phyloP scores from a whole-genome alignment of 2,797 vertebrate genomes.

The Synaphobranchus kaupii region DNA sequence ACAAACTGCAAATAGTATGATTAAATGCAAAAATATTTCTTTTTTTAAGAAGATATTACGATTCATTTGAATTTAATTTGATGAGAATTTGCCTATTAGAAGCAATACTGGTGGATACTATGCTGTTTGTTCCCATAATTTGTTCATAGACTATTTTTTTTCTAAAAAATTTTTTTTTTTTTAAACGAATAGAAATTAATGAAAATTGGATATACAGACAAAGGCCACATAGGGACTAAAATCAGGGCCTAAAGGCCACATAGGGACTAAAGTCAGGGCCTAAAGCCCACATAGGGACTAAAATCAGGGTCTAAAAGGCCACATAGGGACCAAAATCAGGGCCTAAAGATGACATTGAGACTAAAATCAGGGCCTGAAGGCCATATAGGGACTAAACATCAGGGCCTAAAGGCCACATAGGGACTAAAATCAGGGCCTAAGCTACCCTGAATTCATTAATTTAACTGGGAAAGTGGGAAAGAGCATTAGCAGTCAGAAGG shows the following conservation, averaged over 20 bases:
- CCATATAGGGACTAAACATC: background rate
- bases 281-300: background rate
- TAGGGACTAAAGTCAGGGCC: background rate
- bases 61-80: background rate
- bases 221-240: background rate
- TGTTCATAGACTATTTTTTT: background rate
- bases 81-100: background rate
- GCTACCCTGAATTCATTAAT: background rate
- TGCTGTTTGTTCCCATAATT: background rate
- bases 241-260: background rate
- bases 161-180: background rate
- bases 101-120: background rate
- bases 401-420: background rate
- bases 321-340: background rate
- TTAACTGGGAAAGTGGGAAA: background rate
- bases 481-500: background rate
- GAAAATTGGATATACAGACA: background rate
- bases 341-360: background rate
- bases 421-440: background rate
- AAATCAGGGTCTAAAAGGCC: background rate
- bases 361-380: background rate
- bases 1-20: background rate
- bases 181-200: too few species aligned
- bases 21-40: background rate
- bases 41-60: background rate